Percentiles rank a stretch among this genome's conserved stretches.
phyloP scores from a whole-genome alignment of 1,140 invertebrate species.

The Drosophila sulfurigaster region DNA sequence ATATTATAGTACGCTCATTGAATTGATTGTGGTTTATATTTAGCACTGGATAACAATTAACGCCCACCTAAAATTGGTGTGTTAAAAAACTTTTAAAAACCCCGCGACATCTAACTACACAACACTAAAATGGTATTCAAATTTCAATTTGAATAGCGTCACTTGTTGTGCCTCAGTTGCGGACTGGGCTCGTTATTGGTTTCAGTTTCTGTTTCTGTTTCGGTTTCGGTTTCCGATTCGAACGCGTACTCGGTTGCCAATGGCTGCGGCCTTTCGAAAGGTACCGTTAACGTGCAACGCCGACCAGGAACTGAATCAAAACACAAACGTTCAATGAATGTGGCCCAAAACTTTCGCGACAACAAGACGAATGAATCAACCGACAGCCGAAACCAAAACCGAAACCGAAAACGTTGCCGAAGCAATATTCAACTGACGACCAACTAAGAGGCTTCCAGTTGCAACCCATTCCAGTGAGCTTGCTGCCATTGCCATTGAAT shows the following conservation, averaged over 20 bases:
- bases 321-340: slow-evolving; percentile 45
- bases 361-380: slow-evolving; percentile 24
- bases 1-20: neutral
- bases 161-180: slow-evolving; percentile 62
- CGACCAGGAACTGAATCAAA: slow-evolving; percentile 72
- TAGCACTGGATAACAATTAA: slow-evolving; percentile 21
- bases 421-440: slow-evolving; percentile 23
- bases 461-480: slow-evolving; percentile 60
- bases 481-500: neutral
- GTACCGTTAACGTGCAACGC: slow-evolving; percentile 66
- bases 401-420: neutral
- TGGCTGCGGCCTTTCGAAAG: neutral
- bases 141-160: slow-evolving; percentile 39
- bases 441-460: slow-evolving; percentile 61
- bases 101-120: neutral
- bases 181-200: neutral
- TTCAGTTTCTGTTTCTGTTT: neutral
- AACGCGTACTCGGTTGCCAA: neutral
- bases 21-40: slow-evolving; percentile 16
- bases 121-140: neutral
- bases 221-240: neutral
- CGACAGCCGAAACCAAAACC: slow-evolving; percentile 13
- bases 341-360: slow-evolving; percentile 69
- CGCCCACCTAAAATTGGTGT: slow-evolving; percentile 9
- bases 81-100: slow-evolving; percentile 4